phyloP scores from a whole-genome alignment of 2,888 invertebrate genomes.

The Spicauda simplicius region DNA sequence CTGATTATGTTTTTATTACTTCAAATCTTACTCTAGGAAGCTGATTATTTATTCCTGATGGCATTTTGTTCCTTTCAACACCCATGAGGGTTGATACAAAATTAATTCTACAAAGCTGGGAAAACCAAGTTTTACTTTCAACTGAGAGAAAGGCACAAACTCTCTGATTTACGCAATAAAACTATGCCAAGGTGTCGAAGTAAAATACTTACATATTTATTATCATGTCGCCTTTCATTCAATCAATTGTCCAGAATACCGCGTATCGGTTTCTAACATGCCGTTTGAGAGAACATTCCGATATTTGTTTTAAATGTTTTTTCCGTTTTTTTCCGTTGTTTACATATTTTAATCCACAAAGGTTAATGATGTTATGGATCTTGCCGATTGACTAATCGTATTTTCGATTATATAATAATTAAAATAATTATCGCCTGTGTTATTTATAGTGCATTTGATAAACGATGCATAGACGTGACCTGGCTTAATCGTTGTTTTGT shows the following conservation, averaged over 20 bases:
- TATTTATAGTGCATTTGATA: constrained; percentile 5
- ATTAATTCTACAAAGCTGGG: too few species aligned
- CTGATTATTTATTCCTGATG: too few species aligned
- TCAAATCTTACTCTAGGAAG: too few species aligned
- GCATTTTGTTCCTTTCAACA: too few species aligned
- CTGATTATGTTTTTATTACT: too few species aligned
- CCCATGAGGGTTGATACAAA: too few species aligned
- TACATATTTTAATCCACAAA: constrained; percentile 20
- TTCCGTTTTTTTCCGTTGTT: constrained; percentile 27
- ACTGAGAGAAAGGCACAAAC: too few species aligned
- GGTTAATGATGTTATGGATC: constrained; percentile 7
- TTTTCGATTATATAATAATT: constrained; percentile 12
- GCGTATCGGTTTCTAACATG: neutral
- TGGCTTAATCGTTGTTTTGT: neutral
- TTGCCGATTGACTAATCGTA: constrained; percentile 16
- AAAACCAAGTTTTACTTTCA: too few species aligned
- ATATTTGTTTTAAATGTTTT: neutral
- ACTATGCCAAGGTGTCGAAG: too few species aligned
- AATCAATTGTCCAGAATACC: neutral
- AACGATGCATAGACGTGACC: constrained; percentile 2
- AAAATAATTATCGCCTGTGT: neutral
- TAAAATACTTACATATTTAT: too few species aligned
- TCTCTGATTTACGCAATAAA: too few species aligned
- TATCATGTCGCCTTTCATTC: neutral
- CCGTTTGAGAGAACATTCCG: constrained; percentile 15